Base-by-base conservation (phyloP, 2,888 invertebrate genomes). In the Myopa testacea region DNA sequence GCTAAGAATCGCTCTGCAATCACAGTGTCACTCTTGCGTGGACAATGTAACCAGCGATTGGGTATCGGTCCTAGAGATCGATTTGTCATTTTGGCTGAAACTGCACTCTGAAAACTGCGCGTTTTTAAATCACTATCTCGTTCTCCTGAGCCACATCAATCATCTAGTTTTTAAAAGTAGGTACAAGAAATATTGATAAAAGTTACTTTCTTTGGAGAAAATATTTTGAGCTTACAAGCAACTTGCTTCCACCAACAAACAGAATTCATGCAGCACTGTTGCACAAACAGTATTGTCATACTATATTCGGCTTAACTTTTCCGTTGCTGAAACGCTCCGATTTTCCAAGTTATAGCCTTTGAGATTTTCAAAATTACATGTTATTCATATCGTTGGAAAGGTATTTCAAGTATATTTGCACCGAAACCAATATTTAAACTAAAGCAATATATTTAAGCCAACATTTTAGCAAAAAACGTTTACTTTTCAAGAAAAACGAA, bases 21-120 rank as follows among this genome's bases (percentile, higher is more conserved):
- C 72, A 96, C 89, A 70, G 90, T 91, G 50, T 91, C 90, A 38
- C 96, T 92, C 89, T 95, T 96, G 82, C 96, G 91, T 74, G 97
- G 97, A 88, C 97, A 97, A 81, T 94, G 92, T 19, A 97, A 90
- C 97, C 97, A 97, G 81, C 97, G 93, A 83, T 93, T 93, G 16
- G 97, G 97, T 78, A 96, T 90, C n/a, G 94, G 93, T 37, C 94
- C 93, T 67, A 91, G 91, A 63, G 85, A 83, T 62, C 85, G 84
- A 74, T 80, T 80, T 19, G 82, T 81, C 83, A 83, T 81, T 60
- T 63, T 82, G 65, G 63, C 69, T 68, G 34, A 55, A 14, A 4
- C 55, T 16, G 65, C 16, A 26, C 34, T 76, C 14, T 37, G 72
- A 62, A 26, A 5, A 26, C 62, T 73, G 10, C 14, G n/a, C 12